These are phyloP conservation scores for Siniperca obscura DNA, from an alignment of 2,797 vertebrate species.

Conservation along the genomic window DNA sequence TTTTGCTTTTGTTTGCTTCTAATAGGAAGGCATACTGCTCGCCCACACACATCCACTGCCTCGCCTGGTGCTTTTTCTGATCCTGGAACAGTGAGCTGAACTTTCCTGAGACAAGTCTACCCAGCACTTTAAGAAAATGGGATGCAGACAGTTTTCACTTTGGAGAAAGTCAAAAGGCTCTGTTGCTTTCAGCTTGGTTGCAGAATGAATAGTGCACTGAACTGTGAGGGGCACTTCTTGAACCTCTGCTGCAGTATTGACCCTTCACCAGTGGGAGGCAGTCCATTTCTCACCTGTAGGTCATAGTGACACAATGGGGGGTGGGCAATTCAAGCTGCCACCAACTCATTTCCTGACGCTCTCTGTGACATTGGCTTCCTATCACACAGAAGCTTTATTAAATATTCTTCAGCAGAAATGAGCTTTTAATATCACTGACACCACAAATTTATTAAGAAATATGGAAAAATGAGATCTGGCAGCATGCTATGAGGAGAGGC, in stretches of 20 bases:
- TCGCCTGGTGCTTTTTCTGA: slow-evolving; percentile 10
- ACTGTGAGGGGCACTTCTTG: slow-evolving; percentile 72
- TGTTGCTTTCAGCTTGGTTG: slow-evolving; percentile 63
- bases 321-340: slow-evolving; percentile 73
- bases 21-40: slow-evolving; percentile 32
- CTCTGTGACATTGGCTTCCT: slow-evolving; percentile 78
- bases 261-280: slow-evolving; percentile 83
- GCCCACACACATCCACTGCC: slow-evolving; percentile 14
- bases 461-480: slow-evolving; percentile 77
- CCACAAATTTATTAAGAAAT: slow-evolving; percentile 78
- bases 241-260: slow-evolving; percentile 81
- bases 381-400: slow-evolving; percentile 73
- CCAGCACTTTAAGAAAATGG: slow-evolving; percentile 60
- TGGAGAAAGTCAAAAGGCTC: slow-evolving; percentile 74
- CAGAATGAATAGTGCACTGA: slow-evolving; percentile 79
- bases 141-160: slow-evolving; percentile 75
- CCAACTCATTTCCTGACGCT: slow-evolving; percentile 70
- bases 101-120: slow-evolving; percentile 29
- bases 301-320: slow-evolving; percentile 75
- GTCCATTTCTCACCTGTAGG: slow-evolving; percentile 68
- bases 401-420: slow-evolving; percentile 74
- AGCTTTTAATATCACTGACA: slow-evolving; percentile 82
- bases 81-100: slow-evolving; percentile 47
- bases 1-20: slow-evolving; percentile 49
- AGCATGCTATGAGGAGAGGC: slow-evolving; percentile 56